Evolutionary conservation across 2,888 invertebrate genomes (phyloP), one percentile per base, ranked within the genome.

Genomic region (Eristalis intricaria): DNA sequence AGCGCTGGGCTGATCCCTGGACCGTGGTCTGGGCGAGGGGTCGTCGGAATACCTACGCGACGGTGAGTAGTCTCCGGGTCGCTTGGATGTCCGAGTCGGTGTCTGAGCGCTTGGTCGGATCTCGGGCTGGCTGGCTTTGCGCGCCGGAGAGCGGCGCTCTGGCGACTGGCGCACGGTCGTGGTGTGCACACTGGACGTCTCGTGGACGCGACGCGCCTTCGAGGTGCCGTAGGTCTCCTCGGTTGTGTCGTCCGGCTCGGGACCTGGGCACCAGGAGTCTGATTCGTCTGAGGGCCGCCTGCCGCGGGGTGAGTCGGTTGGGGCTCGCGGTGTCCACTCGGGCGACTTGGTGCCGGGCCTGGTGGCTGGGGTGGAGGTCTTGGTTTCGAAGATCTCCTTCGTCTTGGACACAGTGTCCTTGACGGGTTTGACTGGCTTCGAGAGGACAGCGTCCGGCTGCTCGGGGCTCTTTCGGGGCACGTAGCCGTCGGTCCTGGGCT

Each of bases 371-470:
- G 66, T 77, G 3, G 88, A 79, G 3, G 69, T 63, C 35, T 79
- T 79, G 23, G 56, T 84, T 15, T 87, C 87, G 26, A 87, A 87
- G 0, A 87, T 65, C 60, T 87, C 79, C 68, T 87, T 87, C 19
- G 66, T 73, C 58, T 68, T 81, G 0, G 83, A 70, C 13, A 88
- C 64, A 0, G 80, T 66, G 13, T 80, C 84, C 13, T 64, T 75
- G 19, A 76, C 15, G 1, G 64, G 13, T 1, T 75, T 87, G 2
- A 60, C 13, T 65, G 85, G 78, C 58, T 91, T 89, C 90, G 92
- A 26, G 78, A 90, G 82, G 65, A 90, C 84, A 90, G 91, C 89
- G 91, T 92, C 90, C 1, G 82, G 91, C 92, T 26, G 90, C 91
- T 22, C 90, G 90, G 68, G 60, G n/a, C 15, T 58, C 19, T 35